phyloP scores from a whole-genome alignment of 2,797 vertebrate species.

The Pantherophis alleghaniensis region DNA sequence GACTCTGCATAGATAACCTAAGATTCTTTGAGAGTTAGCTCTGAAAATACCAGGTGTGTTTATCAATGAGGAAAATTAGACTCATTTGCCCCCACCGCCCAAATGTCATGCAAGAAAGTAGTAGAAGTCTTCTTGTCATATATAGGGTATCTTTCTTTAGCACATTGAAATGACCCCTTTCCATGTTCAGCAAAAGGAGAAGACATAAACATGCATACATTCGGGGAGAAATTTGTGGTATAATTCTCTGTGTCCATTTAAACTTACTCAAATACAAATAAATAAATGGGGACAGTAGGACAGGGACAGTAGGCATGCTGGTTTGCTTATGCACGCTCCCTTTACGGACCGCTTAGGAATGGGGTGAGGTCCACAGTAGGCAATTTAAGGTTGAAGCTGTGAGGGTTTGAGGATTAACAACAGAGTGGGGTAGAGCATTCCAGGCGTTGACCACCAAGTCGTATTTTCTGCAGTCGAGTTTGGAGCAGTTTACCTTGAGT shows the following conservation, averaged over 20 bases:
- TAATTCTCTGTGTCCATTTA: not conserved
- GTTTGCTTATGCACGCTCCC: no score
- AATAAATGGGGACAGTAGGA: no score
- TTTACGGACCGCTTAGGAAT: no score
- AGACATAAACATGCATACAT: not conserved
- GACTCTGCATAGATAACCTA: not conserved
- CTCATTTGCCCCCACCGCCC: not conserved
- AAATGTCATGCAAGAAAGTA: not conserved
- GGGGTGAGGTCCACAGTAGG: no score
- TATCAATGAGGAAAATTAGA: not conserved
- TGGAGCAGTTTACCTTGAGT: no score
- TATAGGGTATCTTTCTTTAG: not conserved
- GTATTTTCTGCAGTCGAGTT: no score
- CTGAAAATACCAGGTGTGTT: not conserved
- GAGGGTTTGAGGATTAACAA: no score
- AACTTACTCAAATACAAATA: not conserved
- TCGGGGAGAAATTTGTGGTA: not conserved
- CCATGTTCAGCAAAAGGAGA: not conserved
- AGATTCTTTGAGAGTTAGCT: not conserved
- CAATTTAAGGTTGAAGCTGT: no score
- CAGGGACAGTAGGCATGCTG: no score
- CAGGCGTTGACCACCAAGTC: no score
- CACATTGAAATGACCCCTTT: not conserved
- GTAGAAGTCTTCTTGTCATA: not conserved
- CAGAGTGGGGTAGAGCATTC: no score